Base-by-base conservation (phyloP, 2,797 vertebrate genomes). In the Enteromius viviparus region DNA sequence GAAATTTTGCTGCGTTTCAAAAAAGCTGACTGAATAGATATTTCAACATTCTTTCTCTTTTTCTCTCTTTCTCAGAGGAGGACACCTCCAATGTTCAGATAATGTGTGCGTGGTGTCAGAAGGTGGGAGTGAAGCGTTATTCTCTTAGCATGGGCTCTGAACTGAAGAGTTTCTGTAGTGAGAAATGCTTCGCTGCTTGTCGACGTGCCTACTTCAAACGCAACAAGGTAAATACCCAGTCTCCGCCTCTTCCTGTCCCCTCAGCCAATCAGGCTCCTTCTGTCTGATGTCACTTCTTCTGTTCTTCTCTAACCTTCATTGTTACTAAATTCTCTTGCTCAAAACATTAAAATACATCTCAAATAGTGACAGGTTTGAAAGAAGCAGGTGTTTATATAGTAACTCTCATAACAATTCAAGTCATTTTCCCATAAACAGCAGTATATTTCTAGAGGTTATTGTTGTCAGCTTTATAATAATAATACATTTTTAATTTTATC, bases 81-180 rank as follows among this genome's bases (percentile, higher is more conserved):
- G 98, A 99, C 91, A 93, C 95, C 91, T 96, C 96, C 94, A 98
- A 96, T 90, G 95, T 98, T 93, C 98, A 99, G 96, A 99, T 99
- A 94, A 96, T 99, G 96, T 99, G 98, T 90, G 98, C 98, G 91
- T 99, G 98, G 98, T 99, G 98, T 96, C 98, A 99, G 97, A 99
- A 99, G 94, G 96, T 99, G 87, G 98, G 98, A 72, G 96, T 98
- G 90, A 99, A 99, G 88, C 97, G 98, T 86, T 99, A 99, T 92
- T 98, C 98, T 91, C 96, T 99, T 92, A 98, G 97, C 95, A 99
- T 99, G 98, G 98, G 98, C 88, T 99, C 97, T 68, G 98, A 99
- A 93, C 94, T 99, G 92, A 99, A 99, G 96, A 98, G 96, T 92
- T 99, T 99, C 96, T 99, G 98, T 96, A 99, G 98, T 55, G 98